These are phyloP conservation scores for Labia minor DNA, from an alignment of 2,888 invertebrate species.

Conservation along the genomic window DNA sequence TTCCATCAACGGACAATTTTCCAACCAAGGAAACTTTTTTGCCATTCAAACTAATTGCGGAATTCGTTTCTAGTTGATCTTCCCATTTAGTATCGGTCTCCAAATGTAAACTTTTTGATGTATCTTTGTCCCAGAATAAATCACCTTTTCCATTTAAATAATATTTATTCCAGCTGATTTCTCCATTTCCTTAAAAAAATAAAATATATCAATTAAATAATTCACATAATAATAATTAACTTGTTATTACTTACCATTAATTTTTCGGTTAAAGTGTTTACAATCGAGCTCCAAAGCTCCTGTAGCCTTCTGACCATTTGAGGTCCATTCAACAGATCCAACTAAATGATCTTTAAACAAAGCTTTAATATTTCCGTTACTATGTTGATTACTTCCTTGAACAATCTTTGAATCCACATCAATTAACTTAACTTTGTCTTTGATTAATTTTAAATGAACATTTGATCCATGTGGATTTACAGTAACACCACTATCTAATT, in stretches of 20 bases:
- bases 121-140: constrained; percentile 57
- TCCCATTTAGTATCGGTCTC: constrained; percentile 45
- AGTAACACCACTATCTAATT: background rate
- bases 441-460: background rate
- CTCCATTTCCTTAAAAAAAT: background rate
- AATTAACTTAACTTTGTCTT: background rate
- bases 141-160: constrained; percentile 33
- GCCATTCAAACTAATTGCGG: background rate
- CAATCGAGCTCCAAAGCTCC: background rate
- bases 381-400: background rate
- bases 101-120: constrained; percentile 53
- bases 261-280: background rate
- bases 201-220: no score
- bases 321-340: background rate
- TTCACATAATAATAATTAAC: no score
- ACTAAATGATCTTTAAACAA: background rate
- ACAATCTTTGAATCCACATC: background rate
- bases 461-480: background rate
- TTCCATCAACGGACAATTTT: constrained; percentile 39
- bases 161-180: background rate
- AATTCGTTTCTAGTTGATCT: constrained; percentile 9
- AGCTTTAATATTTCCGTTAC: background rate
- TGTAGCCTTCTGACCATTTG: background rate
- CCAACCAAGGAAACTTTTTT: constrained; percentile 40
- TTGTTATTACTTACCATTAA: background rate